Conservation (phyloP, 1,140 invertebrate species). For the Sitobion miscanthi region DNA sequence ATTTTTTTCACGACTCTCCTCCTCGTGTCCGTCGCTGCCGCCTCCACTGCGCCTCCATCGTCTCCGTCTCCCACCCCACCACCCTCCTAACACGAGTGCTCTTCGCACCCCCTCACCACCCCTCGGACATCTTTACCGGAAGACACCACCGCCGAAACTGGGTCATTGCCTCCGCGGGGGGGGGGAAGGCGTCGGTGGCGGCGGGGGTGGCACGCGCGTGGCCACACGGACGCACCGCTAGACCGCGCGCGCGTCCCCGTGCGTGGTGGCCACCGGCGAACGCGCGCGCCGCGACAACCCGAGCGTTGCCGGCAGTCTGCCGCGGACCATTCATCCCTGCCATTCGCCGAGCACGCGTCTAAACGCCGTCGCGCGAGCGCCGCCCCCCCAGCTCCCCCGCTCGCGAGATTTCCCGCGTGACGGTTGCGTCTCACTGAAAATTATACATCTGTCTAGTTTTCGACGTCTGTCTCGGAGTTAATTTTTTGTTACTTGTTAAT, state of each 20-base stretch:
- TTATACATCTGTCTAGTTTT: neutral
- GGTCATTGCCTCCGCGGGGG: neutral
- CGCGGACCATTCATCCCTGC: constrained; percentile 55
- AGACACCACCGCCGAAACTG: constrained; percentile 15
- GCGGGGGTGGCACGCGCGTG: neutral
- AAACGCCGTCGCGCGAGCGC: constrained; percentile 26
- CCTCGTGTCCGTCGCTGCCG: neutral
- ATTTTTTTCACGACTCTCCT: neutral
- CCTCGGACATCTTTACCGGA: neutral
- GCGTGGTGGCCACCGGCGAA: neutral
- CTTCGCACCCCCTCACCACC: neutral
- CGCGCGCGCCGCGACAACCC: constrained; percentile 22
- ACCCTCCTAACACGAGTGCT: neutral
- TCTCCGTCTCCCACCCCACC: neutral
- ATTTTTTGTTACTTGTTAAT: neutral
- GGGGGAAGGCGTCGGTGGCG: neutral
- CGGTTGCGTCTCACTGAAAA: neutral
- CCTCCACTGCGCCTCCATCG: neutral
- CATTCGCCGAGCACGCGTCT: constrained; percentile 48
- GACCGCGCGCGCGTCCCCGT: constrained; percentile 14
- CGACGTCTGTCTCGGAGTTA: neutral
- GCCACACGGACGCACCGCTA: constrained; percentile 29
- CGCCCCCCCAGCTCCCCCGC: neutral
- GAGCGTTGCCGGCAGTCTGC: constrained; percentile 45
- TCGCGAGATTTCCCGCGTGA: constrained; percentile 18